A percentile compares a stretch with the other conserved stretches of the same genome.
These are phyloP conservation scores for Tipula confusa DNA, from an alignment of 2,888 invertebrate genomes.

Conservation along the genomic window DNA sequence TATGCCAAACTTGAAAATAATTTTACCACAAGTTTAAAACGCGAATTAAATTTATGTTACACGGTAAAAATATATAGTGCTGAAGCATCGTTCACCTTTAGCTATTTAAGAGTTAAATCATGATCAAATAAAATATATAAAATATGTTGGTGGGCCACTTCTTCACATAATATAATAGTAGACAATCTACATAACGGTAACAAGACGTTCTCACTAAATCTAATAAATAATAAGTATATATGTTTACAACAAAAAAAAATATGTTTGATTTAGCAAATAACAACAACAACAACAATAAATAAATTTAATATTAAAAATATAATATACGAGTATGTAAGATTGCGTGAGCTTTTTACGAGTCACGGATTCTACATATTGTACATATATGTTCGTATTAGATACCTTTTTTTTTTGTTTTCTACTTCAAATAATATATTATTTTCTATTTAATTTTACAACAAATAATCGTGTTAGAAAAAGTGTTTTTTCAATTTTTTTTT, in stretches of 20 bases:
- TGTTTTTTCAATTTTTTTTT: background rate
- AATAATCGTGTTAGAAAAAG: slow-evolving; percentile 3
- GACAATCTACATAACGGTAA: background rate
- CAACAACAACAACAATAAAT: background rate
- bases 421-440: slow-evolving; percentile 20
- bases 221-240: background rate
- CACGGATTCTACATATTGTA: background rate
- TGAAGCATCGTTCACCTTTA: background rate
- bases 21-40: background rate
- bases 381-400: background rate
- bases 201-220: slow-evolving; percentile 3
- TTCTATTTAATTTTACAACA: background rate
- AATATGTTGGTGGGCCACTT: background rate
- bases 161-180: background rate
- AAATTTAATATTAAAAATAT: background rate
- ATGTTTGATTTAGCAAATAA: slow-evolving; percentile 12
- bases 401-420: background rate
- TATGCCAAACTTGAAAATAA: no score
- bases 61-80: background rate
- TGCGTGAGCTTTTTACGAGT: slow-evolving; percentile 25
- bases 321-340: slow-evolving; percentile 14
- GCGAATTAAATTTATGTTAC: background rate
- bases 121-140: background rate
- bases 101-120: background rate
- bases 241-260: background rate